Percentiles rank a stretch among this genome's conserved stretches.
phyloP scores from a whole-genome alignment of 2,888 invertebrate genomes.

The Myopa testacea region DNA sequence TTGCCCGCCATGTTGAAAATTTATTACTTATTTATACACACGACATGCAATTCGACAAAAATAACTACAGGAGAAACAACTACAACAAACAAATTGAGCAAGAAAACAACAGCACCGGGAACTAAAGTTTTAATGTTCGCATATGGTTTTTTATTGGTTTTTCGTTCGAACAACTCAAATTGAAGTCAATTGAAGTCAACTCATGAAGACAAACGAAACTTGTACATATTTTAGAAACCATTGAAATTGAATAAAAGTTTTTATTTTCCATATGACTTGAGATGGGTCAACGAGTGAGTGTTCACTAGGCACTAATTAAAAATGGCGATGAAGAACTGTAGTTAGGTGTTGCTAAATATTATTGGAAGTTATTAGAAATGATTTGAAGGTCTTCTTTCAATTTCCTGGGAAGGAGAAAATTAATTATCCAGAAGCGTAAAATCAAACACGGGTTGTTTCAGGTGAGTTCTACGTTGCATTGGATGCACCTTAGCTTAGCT shows the following conservation, averaged over 20 bases:
- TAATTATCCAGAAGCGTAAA: too few relatives aligned
- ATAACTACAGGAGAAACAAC: neutral
- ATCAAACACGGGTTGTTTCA: too few relatives aligned
- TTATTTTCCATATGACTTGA: neutral
- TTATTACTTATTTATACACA: neutral
- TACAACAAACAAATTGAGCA: too few relatives aligned
- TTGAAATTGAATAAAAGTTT: slow-evolving; percentile 41
- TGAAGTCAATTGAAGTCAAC: slow-evolving; percentile 61
- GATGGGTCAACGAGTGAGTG: neutral
- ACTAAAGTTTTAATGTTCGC: neutral
- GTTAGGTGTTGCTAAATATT: neutral
- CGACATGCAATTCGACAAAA: neutral
- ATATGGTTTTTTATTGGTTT: slow-evolving; percentile 5
- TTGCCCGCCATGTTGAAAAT: slow-evolving; percentile 20
- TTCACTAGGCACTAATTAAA: neutral
- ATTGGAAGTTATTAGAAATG: neutral
- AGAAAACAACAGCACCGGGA: neutral
- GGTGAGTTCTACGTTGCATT: too few relatives aligned
- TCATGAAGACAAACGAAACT: slow-evolving; percentile 42
- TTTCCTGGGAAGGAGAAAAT: too few relatives aligned
- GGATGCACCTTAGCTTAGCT: too few relatives aligned
- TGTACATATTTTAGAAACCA: neutral
- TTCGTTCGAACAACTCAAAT: slow-evolving; percentile 44
- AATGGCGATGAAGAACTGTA: neutral
- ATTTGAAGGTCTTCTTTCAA: too few relatives aligned